Evolutionary conservation across 2,797 vertebrate genomes (phyloP), one percentile per base, ranked within the genome.

Genomic region (Aeoliscus strigatus): DNA sequence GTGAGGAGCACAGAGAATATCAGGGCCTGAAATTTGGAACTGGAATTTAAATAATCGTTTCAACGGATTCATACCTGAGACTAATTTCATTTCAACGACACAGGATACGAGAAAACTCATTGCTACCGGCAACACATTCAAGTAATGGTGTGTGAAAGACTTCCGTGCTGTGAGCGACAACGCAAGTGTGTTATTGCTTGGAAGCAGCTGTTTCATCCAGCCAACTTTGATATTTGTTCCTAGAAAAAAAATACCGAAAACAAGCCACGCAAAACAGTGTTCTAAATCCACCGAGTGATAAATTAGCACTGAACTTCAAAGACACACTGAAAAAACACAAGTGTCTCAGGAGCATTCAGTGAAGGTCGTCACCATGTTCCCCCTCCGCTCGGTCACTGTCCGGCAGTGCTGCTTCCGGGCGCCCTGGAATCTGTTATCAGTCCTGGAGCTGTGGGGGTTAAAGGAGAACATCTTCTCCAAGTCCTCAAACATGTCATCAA

Each of bases 381-480:
- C 96, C 75, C 90, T 80, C 5, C 96, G 88, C 66, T 99, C 90
- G 2, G 96, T 98, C 80, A 98, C 94, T 70, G 95, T 97, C 83
- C 93, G 92, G 71, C 96, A 99, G 75, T 97, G 93, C 55, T 86
- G 89, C 82, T 96, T 94, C 29, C 80, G 89, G n/a, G 94, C 83
- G 49, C 88, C 81, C 6, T 91, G 92, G 71, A 97, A 96, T 45
- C 84, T 70, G 48, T 49, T 61, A 10, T 91, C 93, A 67, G 89
- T 89, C 79, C 90, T 84, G 65, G 92, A 73, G 0, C 81, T 73
- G 1, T 91, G 90, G 1, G 77, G 40, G 72, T 88, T 90, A 44
- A 97, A 94, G 0, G 94, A 92, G 87, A 99, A 98, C 93, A 98
- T 96, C 73, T 96, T 97, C 74, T 99, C 95, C 92, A 96, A 90